These are phyloP conservation scores for Gymnocheta viridis DNA, from an alignment of 2,888 invertebrate species.

Conservation along the genomic window DNA sequence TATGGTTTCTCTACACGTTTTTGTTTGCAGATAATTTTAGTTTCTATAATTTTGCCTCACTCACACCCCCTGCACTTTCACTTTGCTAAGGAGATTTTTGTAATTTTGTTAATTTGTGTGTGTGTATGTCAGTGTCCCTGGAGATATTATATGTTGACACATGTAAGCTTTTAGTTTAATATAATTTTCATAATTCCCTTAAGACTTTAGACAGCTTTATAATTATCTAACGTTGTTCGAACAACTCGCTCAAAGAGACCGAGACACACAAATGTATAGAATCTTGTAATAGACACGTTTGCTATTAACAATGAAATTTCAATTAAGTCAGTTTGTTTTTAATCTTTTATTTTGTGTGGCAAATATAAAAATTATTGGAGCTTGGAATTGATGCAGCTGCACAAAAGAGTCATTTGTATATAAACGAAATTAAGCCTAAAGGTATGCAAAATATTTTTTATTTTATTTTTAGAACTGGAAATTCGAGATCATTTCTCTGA, in stretches of 20 bases:
- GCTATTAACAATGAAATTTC: slow-evolving; percentile 57
- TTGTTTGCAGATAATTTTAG: slow-evolving; percentile 19
- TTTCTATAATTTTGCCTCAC: slow-evolving; percentile 2
- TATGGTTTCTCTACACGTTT: background rate
- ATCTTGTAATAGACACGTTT: slow-evolving; percentile 46
- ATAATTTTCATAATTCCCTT: slow-evolving; percentile 63
- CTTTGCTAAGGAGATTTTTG: slow-evolving; percentile 19
- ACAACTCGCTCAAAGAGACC: background rate
- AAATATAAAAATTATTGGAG: background rate
- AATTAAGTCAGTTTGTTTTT: slow-evolving; percentile 45
- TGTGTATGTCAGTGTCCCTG: slow-evolving; percentile 6
- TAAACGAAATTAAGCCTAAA: background rate
- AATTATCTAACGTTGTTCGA: slow-evolving; percentile 54
- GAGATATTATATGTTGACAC: slow-evolving; percentile 46
- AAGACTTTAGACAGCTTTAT: slow-evolving; percentile 51
- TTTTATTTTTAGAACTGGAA: too few species aligned
- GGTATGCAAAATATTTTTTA: background rate
- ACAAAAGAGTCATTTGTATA: background rate
- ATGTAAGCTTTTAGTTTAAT: slow-evolving; percentile 67
- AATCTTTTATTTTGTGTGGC: background rate
- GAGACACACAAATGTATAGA: background rate
- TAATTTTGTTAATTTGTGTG: background rate
- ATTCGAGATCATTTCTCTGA: too few species aligned
- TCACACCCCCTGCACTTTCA: background rate
- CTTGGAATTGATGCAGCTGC: background rate